Conservation (phyloP, 2,888 invertebrate species). For the Vesta saturnalis region DNA sequence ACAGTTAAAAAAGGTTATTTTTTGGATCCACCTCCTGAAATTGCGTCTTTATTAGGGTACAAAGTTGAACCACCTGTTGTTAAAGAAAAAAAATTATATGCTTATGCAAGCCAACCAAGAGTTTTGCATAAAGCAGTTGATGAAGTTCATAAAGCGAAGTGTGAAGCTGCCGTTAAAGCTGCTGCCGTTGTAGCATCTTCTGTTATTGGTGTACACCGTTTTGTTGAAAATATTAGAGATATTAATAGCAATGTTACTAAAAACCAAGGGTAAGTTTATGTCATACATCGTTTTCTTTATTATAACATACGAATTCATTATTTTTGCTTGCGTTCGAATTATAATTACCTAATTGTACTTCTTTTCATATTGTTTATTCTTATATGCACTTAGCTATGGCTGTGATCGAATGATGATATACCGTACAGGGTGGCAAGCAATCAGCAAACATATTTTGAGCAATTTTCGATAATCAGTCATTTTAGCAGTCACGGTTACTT, state of each 20-base stretch:
- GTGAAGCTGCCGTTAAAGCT: slow-evolving; percentile 58
- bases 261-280: slow-evolving; percentile 44
- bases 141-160: slow-evolving; percentile 55
- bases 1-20: slow-evolving; percentile 84
- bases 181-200: slow-evolving; percentile 54
- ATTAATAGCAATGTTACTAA: slow-evolving; percentile 44
- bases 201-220: slow-evolving; percentile 48
- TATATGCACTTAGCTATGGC: too few species aligned
- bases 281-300: too few species aligned
- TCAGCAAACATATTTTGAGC: too few species aligned
- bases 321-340: too few species aligned
- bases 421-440: too few species aligned
- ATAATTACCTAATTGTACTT: too few species aligned
- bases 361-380: too few species aligned
- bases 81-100: slow-evolving; percentile 66
- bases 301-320: too few species aligned
- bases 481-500: too few species aligned
- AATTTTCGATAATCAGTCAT: too few species aligned
- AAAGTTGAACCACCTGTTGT: slow-evolving; percentile 42
- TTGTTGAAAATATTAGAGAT: slow-evolving; percentile 42
- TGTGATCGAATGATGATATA: too few species aligned
- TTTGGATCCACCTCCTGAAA: slow-evolving; percentile 79
- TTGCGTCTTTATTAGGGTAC: slow-evolving; percentile 72
- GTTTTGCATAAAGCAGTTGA: slow-evolving; percentile 59
- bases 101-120: slow-evolving; percentile 73